phyloP scores from a whole-genome alignment of 2,113 vertebrate species.

The Protomyctophum bolini region DNA sequence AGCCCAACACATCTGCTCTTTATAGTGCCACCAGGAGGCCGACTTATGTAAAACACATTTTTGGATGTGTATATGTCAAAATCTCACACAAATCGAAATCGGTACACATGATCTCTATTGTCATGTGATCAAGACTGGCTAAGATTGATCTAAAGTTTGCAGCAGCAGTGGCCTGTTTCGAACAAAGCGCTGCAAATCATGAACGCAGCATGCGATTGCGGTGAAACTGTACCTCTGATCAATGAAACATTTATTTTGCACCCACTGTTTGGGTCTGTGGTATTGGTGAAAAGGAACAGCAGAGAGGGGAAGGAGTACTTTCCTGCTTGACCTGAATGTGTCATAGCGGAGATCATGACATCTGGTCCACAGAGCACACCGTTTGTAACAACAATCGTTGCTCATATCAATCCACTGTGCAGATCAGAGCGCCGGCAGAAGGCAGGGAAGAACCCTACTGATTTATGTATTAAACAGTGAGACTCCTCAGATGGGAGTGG shows the following conservation, averaged over 20 bases:
- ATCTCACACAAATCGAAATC: no score
- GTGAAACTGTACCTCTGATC: no score
- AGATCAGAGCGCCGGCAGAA: conserved; percentile 58
- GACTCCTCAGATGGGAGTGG: conserved; percentile 41
- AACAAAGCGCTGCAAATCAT: no score
- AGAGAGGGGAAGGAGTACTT: conserved; percentile 24
- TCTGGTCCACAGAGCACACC: conserved; percentile 54
- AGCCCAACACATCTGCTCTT: no score
- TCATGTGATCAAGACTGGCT: no score
- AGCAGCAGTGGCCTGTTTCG: not conserved
- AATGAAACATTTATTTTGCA: no score
- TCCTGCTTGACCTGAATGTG: conserved; percentile 68
- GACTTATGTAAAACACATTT: no score
- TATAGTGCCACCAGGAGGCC: no score
- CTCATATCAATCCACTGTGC: conserved; percentile 63
- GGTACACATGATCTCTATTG: no score
- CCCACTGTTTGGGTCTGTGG: not conserved
- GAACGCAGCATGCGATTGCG: no score
- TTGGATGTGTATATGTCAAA: no score
- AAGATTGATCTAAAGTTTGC: not conserved
- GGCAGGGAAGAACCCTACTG: conserved; percentile 32
- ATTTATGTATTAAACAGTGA: conserved; percentile 56
- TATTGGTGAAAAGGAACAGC: conserved; percentile 21
- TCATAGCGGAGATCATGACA: conserved; percentile 62
- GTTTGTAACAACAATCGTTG: conserved; percentile 56